Percentiles rank a stretch among this genome's conserved stretches.
These are phyloP conservation scores for Macrobrachium rosenbergii DNA, from an alignment of 1,140 invertebrate genomes.

Conservation along the genomic window DNA sequence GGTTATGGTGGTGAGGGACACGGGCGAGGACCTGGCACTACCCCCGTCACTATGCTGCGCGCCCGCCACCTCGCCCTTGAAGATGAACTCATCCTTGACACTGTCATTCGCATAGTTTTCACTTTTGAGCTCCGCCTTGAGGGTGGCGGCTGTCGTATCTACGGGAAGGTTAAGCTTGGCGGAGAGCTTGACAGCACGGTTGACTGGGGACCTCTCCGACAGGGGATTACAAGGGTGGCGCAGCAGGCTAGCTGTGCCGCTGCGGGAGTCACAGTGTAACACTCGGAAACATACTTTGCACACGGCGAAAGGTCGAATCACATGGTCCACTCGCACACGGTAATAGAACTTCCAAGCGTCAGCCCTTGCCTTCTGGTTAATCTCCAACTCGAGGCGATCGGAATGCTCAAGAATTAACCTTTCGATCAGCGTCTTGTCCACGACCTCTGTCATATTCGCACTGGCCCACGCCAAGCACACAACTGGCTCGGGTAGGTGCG, in stretches of 20 bases:
- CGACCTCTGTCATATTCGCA: constrained; percentile 66
- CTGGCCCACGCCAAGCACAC: constrained; percentile 64
- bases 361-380: constrained; percentile 65
- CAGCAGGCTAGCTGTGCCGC: constrained; percentile 64
- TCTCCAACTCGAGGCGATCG: constrained; percentile 65
- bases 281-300: constrained; percentile 66
- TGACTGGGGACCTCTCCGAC: constrained; percentile 66
- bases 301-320: constrained; percentile 64
- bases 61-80: constrained; percentile 20
- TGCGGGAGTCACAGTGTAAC: constrained; percentile 66
- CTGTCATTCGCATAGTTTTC: constrained; percentile 51
- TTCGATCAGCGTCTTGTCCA: constrained; percentile 66
- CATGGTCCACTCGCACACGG: constrained; percentile 65
- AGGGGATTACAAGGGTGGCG: constrained; percentile 66
- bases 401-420: constrained; percentile 66
- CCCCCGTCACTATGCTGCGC: constrained; percentile 30
- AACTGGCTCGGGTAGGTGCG: constrained; percentile 62
- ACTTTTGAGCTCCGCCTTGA: constrained; percentile 46
- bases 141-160: constrained; percentile 45
- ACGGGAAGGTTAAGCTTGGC: constrained; percentile 64
- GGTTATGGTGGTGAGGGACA: constrained; percentile 58
- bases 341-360: constrained; percentile 67
- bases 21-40: constrained; percentile 49
- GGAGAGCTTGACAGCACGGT: constrained; percentile 60
- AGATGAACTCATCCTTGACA: constrained; percentile 49